Evolutionary conservation across 2,113 vertebrate species (phyloP).

Genomic region (Platanista minor): DNA sequence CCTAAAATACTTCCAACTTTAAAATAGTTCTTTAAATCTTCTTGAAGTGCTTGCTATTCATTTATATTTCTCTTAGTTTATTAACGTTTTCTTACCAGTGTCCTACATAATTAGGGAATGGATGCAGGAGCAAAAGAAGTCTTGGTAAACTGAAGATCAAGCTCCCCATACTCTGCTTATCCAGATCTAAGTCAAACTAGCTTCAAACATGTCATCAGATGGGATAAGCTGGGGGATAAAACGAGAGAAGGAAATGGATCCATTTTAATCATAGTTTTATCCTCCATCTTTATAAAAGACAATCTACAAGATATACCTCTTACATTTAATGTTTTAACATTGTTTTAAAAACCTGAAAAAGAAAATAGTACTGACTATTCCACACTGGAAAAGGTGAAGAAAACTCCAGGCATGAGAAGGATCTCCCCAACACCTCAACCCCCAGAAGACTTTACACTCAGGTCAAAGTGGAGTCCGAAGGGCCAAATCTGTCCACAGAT

Average conservation of each 20-base stretch:
- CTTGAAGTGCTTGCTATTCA: constrained; percentile 4
- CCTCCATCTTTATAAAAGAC: neutral
- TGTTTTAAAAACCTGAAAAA: neutral
- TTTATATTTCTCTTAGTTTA: constrained; percentile 1
- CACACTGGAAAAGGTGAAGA: neutral
- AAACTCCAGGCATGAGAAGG: neutral
- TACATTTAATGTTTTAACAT: neutral
- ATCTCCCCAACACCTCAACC: neutral
- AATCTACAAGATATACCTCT: neutral
- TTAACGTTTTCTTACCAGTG: neutral
- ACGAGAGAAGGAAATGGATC: neutral
- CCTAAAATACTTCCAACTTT: constrained; percentile 59
- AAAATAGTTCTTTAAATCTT: constrained; percentile 56
- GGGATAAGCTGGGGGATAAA: neutral
- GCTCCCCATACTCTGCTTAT: neutral
- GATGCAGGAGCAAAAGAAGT: neutral
- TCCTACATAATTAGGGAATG: neutral
- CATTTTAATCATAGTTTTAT: neutral
- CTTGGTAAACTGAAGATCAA: neutral
- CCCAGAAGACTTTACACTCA: neutral
- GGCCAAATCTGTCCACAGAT: neutral
- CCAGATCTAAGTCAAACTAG: neutral
- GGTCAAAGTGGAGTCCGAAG: neutral
- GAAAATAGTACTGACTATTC: neutral
- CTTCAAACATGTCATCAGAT: neutral